Percentiles rank a stretch among this genome's conserved stretches.
These are phyloP conservation scores for Halcyon smyrnensis DNA, from an alignment of 2,797 vertebrate genomes.

Conservation along the genomic window DNA sequence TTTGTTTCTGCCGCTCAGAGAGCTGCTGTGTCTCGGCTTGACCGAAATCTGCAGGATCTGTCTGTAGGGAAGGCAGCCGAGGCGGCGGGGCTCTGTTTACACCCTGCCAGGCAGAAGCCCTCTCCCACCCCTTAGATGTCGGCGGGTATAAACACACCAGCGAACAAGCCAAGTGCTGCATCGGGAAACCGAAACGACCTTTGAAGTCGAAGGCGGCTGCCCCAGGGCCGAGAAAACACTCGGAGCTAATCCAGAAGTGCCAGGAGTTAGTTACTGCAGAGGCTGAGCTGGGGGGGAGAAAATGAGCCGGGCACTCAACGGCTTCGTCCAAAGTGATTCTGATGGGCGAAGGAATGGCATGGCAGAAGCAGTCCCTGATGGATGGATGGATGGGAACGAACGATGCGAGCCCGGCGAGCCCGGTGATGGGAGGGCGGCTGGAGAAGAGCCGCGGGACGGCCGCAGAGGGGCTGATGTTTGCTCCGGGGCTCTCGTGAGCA, in stretches of 20 bases:
- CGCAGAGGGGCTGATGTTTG: background rate
- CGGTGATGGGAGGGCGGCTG: background rate
- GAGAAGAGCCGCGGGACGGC: background rate
- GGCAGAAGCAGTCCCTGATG: background rate
- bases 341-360: background rate
- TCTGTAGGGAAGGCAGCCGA: background rate
- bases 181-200: constrained; percentile 18
- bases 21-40: background rate
- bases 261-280: background rate
- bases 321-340: background rate
- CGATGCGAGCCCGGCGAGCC: rapidly evolving
- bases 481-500: background rate
- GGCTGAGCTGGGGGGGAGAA: background rate
- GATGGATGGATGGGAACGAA: background rate
- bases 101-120: constrained; percentile 57
- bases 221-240: constrained; percentile 46
- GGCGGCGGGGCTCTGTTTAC: constrained; percentile 36
- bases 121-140: constrained; percentile 53
- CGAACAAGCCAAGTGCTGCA: constrained; percentile 24
- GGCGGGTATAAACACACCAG: constrained; percentile 35
- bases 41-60: background rate
- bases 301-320: background rate
- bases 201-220: constrained; percentile 29
- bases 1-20: background rate
- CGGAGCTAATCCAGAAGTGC: constrained; percentile 30